Evolutionary conservation across 2,797 vertebrate species (phyloP), one percentile per base, ranked within the genome.

Genomic region (Sternotherus odoratus): DNA sequence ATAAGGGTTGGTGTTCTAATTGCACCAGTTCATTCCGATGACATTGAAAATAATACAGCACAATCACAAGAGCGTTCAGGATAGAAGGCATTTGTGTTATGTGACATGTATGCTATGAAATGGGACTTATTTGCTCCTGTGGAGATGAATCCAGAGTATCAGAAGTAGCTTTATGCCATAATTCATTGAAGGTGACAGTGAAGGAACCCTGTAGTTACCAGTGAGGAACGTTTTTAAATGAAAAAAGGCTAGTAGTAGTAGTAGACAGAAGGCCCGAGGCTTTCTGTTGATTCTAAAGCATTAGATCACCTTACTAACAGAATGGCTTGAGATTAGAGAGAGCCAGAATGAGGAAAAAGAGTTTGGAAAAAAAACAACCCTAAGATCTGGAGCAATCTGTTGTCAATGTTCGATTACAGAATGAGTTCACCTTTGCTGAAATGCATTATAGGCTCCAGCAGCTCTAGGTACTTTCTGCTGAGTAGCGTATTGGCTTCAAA

Each of bases 11-110:
- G 60, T 74, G 86, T 79, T 93, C 81, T 93, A 94, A 94, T 88
- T 87, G 87, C 92, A 92, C 50, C 19, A 91, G 92, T 95, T 92
- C 74, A 15, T 93, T 89, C 86, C 82, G 94, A 97, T 95, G 97
- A 95, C 86, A 39, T 0, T 87, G 57, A 90, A 95, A 94, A 91
- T 89, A 90, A 90, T 85, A 80, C 3, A 57, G 24, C 39, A n/a
- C 54, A 91, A 86, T 88, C 63, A 90, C 21, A 54, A 93, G 82
- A 85, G 83, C 50, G 66, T 77, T 80, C 53, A 79, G 79, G 89
- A 92, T 30, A 79, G 69, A 95, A 95, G 84, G 56, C 82, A 74
- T 57, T 88, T 79, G 60, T 90, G 86, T 97, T 85, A 86, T 39
- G 72, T 63, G 60, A 84, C 56, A 91, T 0, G 1, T 39, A 57